Evolutionary conservation across 23 tunicate species (phyloP).

Genomic region (Trididemnum clinides): DNA sequence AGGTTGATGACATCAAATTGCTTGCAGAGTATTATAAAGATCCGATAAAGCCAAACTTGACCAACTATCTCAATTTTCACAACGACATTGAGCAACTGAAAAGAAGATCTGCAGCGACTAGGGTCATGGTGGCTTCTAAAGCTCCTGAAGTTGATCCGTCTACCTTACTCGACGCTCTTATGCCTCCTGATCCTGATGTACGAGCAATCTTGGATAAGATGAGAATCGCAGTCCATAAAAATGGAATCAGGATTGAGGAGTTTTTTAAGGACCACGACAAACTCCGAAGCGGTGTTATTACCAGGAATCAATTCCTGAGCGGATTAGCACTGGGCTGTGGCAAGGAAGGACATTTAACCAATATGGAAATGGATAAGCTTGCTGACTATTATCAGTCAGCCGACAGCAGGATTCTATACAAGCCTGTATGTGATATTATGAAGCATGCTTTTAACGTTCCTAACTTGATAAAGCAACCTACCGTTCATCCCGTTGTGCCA

Average conservation of each 20-base stretch:
- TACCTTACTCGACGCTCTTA: conserved; percentile 12
- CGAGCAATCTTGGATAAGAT: conserved; percentile 71
- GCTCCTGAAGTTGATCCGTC: background rate
- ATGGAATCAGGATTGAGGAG: conserved; percentile 88
- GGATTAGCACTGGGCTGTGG: conserved; percentile 71
- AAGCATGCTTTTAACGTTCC: conserved; percentile 96
- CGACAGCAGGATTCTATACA: conserved; percentile 81
- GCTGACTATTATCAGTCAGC: conserved; percentile 59
- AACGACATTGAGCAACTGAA: conserved; percentile 72
- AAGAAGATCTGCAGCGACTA: conserved; percentile 24
- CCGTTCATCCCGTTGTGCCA: conserved; percentile 79
- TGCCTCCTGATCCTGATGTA: conserved; percentile 48
- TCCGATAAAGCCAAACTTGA: conserved; percentile 66
- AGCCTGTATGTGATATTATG: conserved; percentile 82
- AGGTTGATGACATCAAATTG: conserved; percentile 61
- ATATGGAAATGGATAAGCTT: conserved; percentile 63
- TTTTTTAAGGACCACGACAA: conserved; percentile 94
- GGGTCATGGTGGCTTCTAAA: conserved; percentile 18
- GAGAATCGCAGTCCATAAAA: conserved; percentile 79
- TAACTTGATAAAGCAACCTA: conserved; percentile 87
- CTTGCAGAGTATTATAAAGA: conserved; percentile 77
- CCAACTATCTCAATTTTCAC: conserved; percentile 91
- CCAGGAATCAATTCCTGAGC: conserved; percentile 83
- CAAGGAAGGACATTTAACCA: conserved; percentile 73
- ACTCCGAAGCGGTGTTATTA: conserved; percentile 79